Evolutionary conservation across 2,888 invertebrate species (phyloP), one percentile per base, ranked within the genome.

Genomic region (Chydorus sphaericus): DNA sequence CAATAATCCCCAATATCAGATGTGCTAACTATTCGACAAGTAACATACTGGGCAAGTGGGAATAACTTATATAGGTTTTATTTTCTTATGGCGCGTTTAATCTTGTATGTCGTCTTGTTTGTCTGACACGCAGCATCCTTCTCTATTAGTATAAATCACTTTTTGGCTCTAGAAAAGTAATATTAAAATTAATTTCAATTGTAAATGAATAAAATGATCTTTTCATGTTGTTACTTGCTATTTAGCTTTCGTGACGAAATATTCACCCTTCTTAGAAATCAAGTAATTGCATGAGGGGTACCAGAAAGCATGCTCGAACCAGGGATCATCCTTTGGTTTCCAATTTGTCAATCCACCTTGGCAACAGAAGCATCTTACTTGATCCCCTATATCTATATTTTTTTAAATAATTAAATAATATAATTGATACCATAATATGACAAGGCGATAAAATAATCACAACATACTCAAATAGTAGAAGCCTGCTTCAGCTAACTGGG

Each of bases 271-370:
- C 59, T 83, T 82, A 58, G 85, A 73, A 59, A 81, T 75, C 6
- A 96, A 77, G 70, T 81, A 93, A 18, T 80, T 80, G 67, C 96
- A 96, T 57, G 83, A 80, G n/a, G 82, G 78, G 67, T 88, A 88
- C 92, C 92, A 94, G 31, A 83, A 76, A 1, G 92, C 92, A 71
- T 96, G 94, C 68, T 96, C 91, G 61, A 84, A 83, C 92, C 93
- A 94, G 0, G 94, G 92, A 62, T 87, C 82, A 69, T 96, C 94
- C 57, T 80, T 78, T 48, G 81, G 80, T 67, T 90, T 88, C 94
- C 94, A 96, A 67, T 92, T 90, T 65, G 89, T 85, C 5, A 96
- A 75, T 0, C 93, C 93, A 48, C 92, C 91, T 62, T 90, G 91
- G 68, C 96, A 96, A 67, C 85, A 85, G 70, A 88, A 94, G 67